A percentile compares a stretch with the other conserved stretches of the same genome.
Evolutionary conservation across 2,888 invertebrate genomes (phyloP).

Genomic region (Nymphalis urticae): DNA sequence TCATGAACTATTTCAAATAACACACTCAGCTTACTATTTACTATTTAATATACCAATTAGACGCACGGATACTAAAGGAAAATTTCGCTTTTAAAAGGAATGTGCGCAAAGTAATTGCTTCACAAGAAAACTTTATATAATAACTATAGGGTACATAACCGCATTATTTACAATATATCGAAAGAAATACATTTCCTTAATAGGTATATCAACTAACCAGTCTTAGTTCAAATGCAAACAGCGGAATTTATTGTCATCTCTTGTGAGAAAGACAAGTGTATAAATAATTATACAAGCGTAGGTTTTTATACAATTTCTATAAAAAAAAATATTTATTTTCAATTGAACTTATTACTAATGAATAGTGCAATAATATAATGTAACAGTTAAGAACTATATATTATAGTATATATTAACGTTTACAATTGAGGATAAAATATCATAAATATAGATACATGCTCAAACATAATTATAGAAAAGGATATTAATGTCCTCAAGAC

Average conservation of each 20-base stretch:
- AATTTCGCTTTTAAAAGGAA: conserved; percentile 21
- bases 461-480: too few relatives aligned
- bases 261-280: not conserved
- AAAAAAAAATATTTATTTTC: too few relatives aligned
- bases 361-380: too few relatives aligned
- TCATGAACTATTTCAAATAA: not conserved
- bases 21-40: not conserved
- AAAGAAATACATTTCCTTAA: conserved; percentile 24
- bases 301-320: too few relatives aligned
- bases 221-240: conserved; percentile 1
- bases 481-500: too few relatives aligned
- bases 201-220: conserved; percentile 19
- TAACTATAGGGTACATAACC: conserved; percentile 16
- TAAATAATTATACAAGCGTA: too few relatives aligned
- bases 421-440: too few relatives aligned
- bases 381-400: too few relatives aligned
- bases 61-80: conserved; percentile 8
- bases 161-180: conserved; percentile 15
- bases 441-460: too few relatives aligned
- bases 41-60: conserved; percentile 14
- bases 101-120: conserved; percentile 12
- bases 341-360: too few relatives aligned
- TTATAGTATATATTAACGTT: too few relatives aligned
- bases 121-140: conserved; percentile 17
- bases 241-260: not conserved